phyloP scores from a whole-genome alignment of 2,888 invertebrate species.

The Fragum whitleyi region DNA sequence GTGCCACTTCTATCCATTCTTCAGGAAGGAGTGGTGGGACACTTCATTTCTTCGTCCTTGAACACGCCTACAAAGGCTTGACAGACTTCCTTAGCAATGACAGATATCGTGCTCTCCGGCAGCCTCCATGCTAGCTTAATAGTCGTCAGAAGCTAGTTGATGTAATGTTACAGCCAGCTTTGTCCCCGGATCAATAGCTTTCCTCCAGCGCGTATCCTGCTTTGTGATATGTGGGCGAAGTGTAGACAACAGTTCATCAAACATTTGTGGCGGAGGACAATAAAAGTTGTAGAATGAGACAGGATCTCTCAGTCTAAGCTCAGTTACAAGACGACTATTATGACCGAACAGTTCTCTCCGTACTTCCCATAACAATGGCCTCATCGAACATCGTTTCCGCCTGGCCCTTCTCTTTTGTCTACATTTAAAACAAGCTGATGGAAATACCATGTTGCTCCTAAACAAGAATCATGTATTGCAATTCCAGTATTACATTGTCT shows the following conservation, averaged over 20 bases:
- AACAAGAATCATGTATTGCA: slow-evolving; percentile 28
- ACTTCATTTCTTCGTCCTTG: too few relatives aligned
- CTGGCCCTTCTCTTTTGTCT: slow-evolving; percentile 47
- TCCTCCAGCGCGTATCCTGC: too few relatives aligned
- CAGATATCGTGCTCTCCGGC: too few relatives aligned
- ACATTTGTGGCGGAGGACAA: slow-evolving; percentile 55
- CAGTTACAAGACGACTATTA: slow-evolving; percentile 45
- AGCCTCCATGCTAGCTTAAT: slow-evolving; percentile 56
- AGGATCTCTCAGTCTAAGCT: slow-evolving; percentile 50
- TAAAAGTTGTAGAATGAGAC: slow-evolving; percentile 53
- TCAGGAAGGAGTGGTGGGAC: too few relatives aligned
- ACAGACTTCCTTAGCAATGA: too few relatives aligned
- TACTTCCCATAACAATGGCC: slow-evolving; percentile 53
- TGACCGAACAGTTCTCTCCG: slow-evolving; percentile 48
- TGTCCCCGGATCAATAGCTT: slow-evolving; percentile 57
- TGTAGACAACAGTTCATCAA: slow-evolving; percentile 57
- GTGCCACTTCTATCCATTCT: too few relatives aligned
- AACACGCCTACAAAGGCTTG: too few relatives aligned
- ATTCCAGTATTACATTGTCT: background rate
- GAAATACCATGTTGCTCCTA: slow-evolving; percentile 16
- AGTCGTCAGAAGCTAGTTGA: slow-evolving; percentile 63
- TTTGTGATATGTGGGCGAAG: too few relatives aligned
- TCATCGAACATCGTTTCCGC: slow-evolving; percentile 50
- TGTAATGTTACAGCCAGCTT: slow-evolving; percentile 60
- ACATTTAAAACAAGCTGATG: slow-evolving; percentile 6